Conservation (phyloP, 1,140 invertebrate genomes). For the Hyphantria cunea region DNA sequence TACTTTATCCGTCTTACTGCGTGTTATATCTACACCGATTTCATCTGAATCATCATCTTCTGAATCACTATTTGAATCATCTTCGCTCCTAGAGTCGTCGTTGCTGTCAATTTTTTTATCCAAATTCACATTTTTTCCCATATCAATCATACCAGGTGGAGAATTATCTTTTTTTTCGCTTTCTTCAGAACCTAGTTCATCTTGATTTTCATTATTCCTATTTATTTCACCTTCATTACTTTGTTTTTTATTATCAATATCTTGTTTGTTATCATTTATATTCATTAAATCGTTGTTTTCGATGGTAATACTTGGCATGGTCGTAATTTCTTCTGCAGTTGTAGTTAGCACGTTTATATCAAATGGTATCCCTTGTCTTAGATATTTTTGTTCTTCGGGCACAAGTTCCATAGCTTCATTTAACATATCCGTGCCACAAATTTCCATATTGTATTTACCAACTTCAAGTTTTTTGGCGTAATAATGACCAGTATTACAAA, state of each 20-base stretch:
- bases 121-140: too few species aligned
- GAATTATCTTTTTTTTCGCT: not conserved
- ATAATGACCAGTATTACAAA: conserved; percentile 47
- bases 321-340: too few species aligned
- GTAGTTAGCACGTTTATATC: too few species aligned
- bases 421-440: conserved; percentile 49
- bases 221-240: too few species aligned
- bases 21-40: conserved; percentile 11
- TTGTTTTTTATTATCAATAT: too few species aligned
- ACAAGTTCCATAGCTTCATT: conserved; percentile 42
- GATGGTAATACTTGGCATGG: too few species aligned
- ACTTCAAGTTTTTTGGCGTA: conserved; percentile 33
- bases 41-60: conserved; percentile 6
- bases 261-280: not conserved
- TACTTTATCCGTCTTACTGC: not conserved
- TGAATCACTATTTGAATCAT: not conserved
- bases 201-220: not conserved
- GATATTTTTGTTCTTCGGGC: conserved; percentile 5
- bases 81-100: too few species aligned
- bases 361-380: not conserved
- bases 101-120: too few species aligned
- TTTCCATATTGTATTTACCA: conserved; percentile 43
- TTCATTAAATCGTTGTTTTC: too few species aligned
- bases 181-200: conserved; percentile 2
- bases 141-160: too few species aligned